Evolutionary conservation across 1,140 invertebrate genomes (phyloP), one percentile per base, ranked within the genome.

Genomic region (Pectinophora gossypiella): DNA sequence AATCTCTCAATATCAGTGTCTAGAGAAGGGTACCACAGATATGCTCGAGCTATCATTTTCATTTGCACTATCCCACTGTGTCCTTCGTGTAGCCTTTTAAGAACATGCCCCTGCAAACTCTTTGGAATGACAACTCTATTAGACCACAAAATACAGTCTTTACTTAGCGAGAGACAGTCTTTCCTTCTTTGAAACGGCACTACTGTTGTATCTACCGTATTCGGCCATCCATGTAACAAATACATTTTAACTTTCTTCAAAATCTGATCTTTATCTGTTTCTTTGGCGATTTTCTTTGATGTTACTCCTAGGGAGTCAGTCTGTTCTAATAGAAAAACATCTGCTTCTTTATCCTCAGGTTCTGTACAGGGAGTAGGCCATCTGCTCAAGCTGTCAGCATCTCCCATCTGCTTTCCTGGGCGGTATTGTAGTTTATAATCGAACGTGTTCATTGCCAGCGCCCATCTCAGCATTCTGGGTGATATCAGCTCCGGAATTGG

Each of bases 11-110:
- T 79, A 7, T 80, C 65, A 0, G 48, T 36, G 48, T 84, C 64
- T 13, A 85, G 63, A 20, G 56, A 54, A 42, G 58, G 64, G 76
- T 76, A 87, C 47, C 57, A 86, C 1, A 79, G 52, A 47, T 75
- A 69, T 9, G 27, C 51, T 36, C 72, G 18, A 12, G 72, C 71
- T 2, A 71, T 40, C 20, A 43, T 27, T 40, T 84, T 85, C 59
- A 75, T 81, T 3, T 58, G 27, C 15, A 55, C 54, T 4, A 72
- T 74, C 5, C 79, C 65, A 19, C 59, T 51, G 54, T 82, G 72
- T 35, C 54, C 48, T 9, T 35, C 45, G 58, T 81, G 81, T 13
- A 51, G 18, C 22, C 43, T 27, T 19, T 51, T 44, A 12, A 51
- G 22, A 18, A 51, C 49, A 3, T 32, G 13, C 15, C 27, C 13